phyloP scores from a whole-genome alignment of 2,113 vertebrate species.

The Scopus umbretta region DNA sequence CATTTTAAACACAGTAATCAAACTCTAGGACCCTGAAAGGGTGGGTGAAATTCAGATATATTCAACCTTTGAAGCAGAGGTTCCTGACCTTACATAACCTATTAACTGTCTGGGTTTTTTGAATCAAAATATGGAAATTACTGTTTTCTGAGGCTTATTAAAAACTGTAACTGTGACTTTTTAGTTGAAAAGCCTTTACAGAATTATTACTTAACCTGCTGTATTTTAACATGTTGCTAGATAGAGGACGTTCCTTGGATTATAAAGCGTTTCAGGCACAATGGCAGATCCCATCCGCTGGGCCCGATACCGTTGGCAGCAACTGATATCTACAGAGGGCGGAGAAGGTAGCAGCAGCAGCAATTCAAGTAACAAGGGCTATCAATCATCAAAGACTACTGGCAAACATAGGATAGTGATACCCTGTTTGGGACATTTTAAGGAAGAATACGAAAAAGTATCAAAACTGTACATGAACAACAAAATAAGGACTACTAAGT shows the following conservation, averaged over 20 bases:
- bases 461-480: constrained; percentile 83
- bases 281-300: constrained; percentile 77
- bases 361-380: not conserved
- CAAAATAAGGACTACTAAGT: constrained; percentile 91
- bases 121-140: not conserved
- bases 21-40: not conserved
- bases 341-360: constrained; percentile 25
- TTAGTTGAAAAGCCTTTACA: not conserved
- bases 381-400: not conserved
- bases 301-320: constrained; percentile 74
- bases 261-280: not conserved
- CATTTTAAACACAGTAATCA: not conserved
- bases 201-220: not conserved
- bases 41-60: not conserved
- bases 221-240: not conserved
- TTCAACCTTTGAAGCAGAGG: not conserved
- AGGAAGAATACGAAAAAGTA: constrained; percentile 77
- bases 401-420: constrained; percentile 81
- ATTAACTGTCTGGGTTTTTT: not conserved
- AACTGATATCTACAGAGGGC: constrained; percentile 42
- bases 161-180: not conserved
- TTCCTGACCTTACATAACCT: not conserved
- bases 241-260: not conserved
- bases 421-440: constrained; percentile 73
- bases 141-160: not conserved